Conservation (phyloP, 1,140 invertebrate species). For the Anastrepha ludens region DNA sequence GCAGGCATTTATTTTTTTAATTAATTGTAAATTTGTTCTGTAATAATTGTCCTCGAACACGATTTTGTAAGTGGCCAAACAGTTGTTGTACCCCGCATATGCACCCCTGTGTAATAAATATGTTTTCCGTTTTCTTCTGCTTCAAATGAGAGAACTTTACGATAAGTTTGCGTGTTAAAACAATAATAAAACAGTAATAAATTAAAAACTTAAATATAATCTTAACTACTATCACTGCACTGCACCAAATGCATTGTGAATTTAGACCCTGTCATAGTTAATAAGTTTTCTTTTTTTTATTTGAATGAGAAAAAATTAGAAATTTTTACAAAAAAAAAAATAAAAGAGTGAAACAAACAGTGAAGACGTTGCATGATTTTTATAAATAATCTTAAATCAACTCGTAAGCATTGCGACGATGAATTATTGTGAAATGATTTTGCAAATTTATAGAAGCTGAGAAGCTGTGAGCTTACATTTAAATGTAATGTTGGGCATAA, state of each 20-base stretch:
- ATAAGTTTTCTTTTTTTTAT: conserved; percentile 53
- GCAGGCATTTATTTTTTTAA: conserved; percentile 39
- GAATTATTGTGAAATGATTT: conserved; percentile 23
- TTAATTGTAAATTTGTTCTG: conserved; percentile 38
- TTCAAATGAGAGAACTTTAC: not conserved
- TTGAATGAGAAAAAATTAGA: conserved; percentile 26
- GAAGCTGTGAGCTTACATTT: conserved; percentile 31
- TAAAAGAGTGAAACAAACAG: conserved; percentile 39
- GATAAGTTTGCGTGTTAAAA: conserved; percentile 40
- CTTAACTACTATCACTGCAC: conserved; percentile 50
- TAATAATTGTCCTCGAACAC: conserved; percentile 25
- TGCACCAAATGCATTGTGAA: conserved; percentile 45
- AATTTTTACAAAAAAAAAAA: conserved; percentile 1
- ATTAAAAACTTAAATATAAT: conserved; percentile 14
- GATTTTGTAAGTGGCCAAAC: conserved; percentile 5
- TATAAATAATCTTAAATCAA: conserved; percentile 26
- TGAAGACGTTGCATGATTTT: conserved; percentile 46
- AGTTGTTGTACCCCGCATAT: not conserved
- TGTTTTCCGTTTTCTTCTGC: conserved; percentile 33
- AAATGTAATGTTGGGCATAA: conserved; percentile 46
- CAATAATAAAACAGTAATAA: not conserved
- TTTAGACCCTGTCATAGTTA: conserved; percentile 53
- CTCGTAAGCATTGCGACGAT: not conserved
- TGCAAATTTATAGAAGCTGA: not conserved
- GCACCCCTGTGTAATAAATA: not conserved